Percentiles rank a stretch among this genome's conserved stretches.
These are phyloP conservation scores for Actinia equina DNA, from an alignment of 64 coral and sea anemone species.

Conservation along the genomic window DNA sequence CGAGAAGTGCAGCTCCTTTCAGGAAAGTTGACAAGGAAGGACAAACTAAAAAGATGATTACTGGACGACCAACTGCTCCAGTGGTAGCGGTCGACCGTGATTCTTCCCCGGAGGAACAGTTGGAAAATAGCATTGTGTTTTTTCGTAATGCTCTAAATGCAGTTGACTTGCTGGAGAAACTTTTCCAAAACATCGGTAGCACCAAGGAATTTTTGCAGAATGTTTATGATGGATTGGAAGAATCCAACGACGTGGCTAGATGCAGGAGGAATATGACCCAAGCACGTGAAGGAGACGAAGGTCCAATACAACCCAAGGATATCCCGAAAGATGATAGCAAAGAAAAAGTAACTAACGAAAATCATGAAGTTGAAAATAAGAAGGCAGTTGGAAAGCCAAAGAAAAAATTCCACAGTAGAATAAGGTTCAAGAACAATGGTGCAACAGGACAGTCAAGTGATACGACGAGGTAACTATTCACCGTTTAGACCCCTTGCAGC, in stretches of 20 bases:
- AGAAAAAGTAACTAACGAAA: not conserved
- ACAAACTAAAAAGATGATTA: not conserved
- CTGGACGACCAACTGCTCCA: not conserved
- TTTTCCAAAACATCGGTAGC: constrained; percentile 1
- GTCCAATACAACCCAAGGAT: not conserved
- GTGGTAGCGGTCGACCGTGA: not conserved
- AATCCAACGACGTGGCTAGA: not conserved
- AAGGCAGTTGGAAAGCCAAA: not conserved
- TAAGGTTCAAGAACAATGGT: not conserved
- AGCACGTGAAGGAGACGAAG: not conserved
- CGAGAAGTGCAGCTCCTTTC: not conserved
- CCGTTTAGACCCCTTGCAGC: too few species aligned
- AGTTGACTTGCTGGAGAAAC: constrained; percentile 23
- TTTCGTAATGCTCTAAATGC: constrained; percentile 28
- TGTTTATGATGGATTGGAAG: not conserved
- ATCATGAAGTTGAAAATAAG: not conserved
- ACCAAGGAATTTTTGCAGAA: not conserved
- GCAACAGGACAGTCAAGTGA: not conserved
- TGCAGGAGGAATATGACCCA: not conserved
- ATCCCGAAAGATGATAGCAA: not conserved
- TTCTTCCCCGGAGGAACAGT: not conserved
- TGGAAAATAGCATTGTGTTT: constrained; percentile 31
- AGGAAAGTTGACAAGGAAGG: not conserved
- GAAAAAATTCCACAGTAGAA: not conserved
- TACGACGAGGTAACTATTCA: not conserved